Evolutionary conservation across 2,888 invertebrate species (phyloP).

Genomic region (Epinotia demarniana): DNA sequence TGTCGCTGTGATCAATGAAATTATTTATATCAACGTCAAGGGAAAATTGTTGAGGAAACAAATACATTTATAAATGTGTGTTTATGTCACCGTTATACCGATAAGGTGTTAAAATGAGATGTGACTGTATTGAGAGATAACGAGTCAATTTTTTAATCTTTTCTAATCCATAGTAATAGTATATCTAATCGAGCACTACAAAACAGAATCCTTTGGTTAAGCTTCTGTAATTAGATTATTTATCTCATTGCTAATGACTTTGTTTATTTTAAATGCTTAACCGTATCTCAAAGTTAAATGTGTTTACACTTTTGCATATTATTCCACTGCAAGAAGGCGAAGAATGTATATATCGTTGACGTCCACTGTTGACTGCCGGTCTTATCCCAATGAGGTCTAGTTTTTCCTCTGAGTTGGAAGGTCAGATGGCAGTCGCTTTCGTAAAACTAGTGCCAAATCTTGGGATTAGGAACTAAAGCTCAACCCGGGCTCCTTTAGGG

Average conservation of each 20-base stretch:
- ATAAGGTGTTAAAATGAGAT: background rate
- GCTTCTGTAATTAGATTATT: constrained; percentile 21
- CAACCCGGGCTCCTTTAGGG: too few species aligned
- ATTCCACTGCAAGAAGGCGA: too few species aligned
- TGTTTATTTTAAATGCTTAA: background rate
- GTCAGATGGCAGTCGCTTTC: too few species aligned
- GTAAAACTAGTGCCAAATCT: too few species aligned
- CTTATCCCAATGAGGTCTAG: too few species aligned
- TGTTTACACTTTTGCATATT: too few species aligned
- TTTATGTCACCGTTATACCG: background rate
- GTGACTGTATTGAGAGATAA: background rate
- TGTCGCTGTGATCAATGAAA: background rate
- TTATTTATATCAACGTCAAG: background rate
- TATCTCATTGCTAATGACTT: constrained; percentile 13
- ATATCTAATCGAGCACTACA: too few species aligned
- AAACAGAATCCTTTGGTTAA: constrained; percentile 9
- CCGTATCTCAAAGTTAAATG: background rate
- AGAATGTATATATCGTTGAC: too few species aligned
- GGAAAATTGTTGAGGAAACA: background rate
- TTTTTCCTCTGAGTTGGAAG: too few species aligned
- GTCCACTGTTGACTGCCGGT: too few species aligned
- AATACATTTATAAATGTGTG: background rate
- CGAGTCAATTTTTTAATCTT: background rate
- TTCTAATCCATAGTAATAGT: background rate
- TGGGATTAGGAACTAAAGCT: too few species aligned